Conservation (phyloP, 1,140 invertebrate genomes). For the Wiebesia pumilae region DNA sequence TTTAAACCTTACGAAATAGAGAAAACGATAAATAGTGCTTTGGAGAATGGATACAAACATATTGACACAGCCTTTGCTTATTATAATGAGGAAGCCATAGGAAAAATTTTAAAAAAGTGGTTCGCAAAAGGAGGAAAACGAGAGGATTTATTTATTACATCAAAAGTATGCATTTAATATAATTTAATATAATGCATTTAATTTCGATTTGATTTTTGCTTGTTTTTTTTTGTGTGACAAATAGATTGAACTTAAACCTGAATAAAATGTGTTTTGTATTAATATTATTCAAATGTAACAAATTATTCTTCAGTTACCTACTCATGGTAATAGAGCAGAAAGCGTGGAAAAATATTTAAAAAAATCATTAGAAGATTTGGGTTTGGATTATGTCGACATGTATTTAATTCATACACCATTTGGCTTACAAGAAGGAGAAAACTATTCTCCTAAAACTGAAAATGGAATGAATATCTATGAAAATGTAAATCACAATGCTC, state of each 20-base stretch:
- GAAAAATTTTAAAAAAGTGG: conserved; percentile 42
- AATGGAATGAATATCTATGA: conserved; percentile 81
- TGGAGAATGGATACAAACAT: conserved; percentile 45
- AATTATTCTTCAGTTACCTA: conserved; percentile 67
- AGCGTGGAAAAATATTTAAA: conserved; percentile 78
- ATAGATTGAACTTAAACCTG: too few relatives aligned
- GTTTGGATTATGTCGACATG: conserved; percentile 81
- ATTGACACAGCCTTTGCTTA: conserved; percentile 48
- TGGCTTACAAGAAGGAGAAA: conserved; percentile 75
- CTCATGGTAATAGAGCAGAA: conserved; percentile 72
- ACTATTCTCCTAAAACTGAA: conserved; percentile 72
- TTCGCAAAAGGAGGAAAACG: conserved; percentile 37
- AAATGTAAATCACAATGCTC: conserved; percentile 80
- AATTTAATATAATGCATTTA: too few relatives aligned
- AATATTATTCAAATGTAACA: background rate
- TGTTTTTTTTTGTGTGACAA: too few relatives aligned
- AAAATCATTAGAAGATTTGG: conserved; percentile 77
- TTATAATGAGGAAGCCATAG: conserved; percentile 38
- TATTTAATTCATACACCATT: conserved; percentile 84
- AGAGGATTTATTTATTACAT: conserved; percentile 49
- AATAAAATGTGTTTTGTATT: background rate
- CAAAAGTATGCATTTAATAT: conserved; percentile 28
- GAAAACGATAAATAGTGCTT: conserved; percentile 17
- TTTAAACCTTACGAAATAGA: conserved; percentile 21
- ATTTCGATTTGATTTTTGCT: background rate